phyloP scores from a whole-genome alignment of 2,113 vertebrate genomes.

The Vombatus ursinus region DNA sequence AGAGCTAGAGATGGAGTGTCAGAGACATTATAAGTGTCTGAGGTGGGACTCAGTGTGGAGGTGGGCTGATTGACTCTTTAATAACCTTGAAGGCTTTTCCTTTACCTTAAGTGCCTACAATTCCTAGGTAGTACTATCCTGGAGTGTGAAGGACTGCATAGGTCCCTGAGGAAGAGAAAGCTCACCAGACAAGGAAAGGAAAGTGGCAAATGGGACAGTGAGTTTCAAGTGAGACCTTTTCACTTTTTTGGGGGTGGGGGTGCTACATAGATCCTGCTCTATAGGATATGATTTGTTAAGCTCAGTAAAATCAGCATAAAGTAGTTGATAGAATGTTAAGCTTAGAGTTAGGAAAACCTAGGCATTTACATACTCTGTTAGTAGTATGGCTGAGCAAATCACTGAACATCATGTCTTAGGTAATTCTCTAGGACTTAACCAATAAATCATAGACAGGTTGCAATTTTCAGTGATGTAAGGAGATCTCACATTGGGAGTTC shows the following conservation, averaged over 20 bases:
- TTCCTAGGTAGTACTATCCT: neutral
- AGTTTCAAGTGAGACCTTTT: neutral
- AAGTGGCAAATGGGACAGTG: neutral
- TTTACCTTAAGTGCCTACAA: neutral
- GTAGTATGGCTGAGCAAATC: neutral
- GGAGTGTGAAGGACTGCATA: neutral
- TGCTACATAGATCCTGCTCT: neutral
- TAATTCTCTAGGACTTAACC: neutral
- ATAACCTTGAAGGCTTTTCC: neutral
- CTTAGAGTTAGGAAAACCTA: neutral
- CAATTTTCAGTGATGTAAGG: neutral
- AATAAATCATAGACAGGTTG: neutral
- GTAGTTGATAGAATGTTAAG: neutral
- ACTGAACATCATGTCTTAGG: neutral
- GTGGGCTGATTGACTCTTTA: neutral
- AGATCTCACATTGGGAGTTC: neutral
- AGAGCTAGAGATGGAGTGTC: neutral
- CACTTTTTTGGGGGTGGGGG: neutral
- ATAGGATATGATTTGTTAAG: neutral
- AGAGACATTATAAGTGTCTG: neutral
- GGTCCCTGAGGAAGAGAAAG: neutral
- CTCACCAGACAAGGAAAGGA: neutral
- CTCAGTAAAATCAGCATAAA: neutral
- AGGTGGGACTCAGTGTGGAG: neutral
- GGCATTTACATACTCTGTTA: neutral